These are phyloP conservation scores for Tragelaphus imberbis DNA, from an alignment of 2,113 vertebrate genomes.

Conservation along the genomic window DNA sequence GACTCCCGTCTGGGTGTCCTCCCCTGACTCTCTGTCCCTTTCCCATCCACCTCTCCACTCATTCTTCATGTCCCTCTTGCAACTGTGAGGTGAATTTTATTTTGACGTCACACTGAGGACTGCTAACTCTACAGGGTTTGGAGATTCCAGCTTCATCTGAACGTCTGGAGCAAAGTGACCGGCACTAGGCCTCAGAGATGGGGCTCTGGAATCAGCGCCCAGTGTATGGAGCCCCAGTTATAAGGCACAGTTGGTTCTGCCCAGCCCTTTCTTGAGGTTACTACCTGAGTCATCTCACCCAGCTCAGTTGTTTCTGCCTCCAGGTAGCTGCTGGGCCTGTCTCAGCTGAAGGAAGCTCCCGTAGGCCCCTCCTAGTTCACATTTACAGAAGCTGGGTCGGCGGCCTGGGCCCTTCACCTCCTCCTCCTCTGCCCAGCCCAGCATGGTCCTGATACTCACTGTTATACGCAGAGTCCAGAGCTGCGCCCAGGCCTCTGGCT, in stretches of 20 bases:
- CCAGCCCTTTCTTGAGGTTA: neutral
- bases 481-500: conserved; percentile 83
- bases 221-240: neutral
- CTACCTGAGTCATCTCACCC: neutral
- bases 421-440: neutral
- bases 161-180: neutral
- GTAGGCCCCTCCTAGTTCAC: neutral
- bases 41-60: neutral
- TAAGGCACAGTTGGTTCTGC: neutral
- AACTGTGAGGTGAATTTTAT: neutral
- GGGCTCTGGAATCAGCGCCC: neutral
- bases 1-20: neutral
- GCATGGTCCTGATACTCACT: conserved; percentile 79
- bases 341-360: neutral
- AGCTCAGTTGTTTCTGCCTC: neutral
- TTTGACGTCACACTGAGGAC: neutral
- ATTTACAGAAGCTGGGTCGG: neutral
- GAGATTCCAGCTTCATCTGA: neutral
- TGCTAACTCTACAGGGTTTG: neutral
- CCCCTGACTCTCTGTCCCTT: neutral
- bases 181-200: neutral
- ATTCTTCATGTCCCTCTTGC: neutral
- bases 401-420: neutral
- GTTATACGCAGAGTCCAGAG: conserved; percentile 86
- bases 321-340: neutral